phyloP scores from a whole-genome alignment of 2,797 vertebrate genomes.

The Malurus leucopterus region DNA sequence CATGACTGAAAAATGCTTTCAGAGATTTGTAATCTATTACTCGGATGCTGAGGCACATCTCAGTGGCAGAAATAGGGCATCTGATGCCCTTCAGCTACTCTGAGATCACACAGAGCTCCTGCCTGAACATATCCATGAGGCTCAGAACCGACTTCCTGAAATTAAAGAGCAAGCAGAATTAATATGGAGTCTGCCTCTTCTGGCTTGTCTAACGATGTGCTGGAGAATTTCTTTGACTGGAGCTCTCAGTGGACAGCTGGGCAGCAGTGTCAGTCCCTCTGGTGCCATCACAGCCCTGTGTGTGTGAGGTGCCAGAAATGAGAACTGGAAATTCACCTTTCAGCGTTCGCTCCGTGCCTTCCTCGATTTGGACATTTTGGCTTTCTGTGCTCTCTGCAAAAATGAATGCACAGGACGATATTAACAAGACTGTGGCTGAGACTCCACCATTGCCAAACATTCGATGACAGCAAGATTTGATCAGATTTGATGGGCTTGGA shows the following conservation, averaged over 20 bases:
- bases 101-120: conserved; percentile 26
- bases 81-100: conserved; percentile 42
- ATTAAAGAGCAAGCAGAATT: conserved; percentile 38
- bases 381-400: neutral
- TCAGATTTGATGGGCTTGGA: neutral
- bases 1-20: conserved; percentile 37
- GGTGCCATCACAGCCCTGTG: rapidly evolving
- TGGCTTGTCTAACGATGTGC: neutral
- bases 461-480: neutral
- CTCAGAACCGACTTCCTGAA: neutral
- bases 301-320: neutral
- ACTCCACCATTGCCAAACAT: neutral
- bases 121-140: conserved; percentile 4
- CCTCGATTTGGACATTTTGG: rapidly evolving
- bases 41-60: conserved; percentile 16
- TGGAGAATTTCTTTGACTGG: neutral
- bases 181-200: conserved; percentile 6
- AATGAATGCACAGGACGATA: neutral
- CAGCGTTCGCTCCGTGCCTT: rapidly evolving
- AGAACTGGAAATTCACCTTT: neutral
- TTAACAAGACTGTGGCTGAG: neutral
- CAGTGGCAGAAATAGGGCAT: conserved; percentile 51
- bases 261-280: neutral
- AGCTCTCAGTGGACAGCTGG: neutral
- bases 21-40: conserved; percentile 36